phyloP scores from a whole-genome alignment of 2,797 vertebrate genomes.

The Eleutherodactylus coqui region DNA sequence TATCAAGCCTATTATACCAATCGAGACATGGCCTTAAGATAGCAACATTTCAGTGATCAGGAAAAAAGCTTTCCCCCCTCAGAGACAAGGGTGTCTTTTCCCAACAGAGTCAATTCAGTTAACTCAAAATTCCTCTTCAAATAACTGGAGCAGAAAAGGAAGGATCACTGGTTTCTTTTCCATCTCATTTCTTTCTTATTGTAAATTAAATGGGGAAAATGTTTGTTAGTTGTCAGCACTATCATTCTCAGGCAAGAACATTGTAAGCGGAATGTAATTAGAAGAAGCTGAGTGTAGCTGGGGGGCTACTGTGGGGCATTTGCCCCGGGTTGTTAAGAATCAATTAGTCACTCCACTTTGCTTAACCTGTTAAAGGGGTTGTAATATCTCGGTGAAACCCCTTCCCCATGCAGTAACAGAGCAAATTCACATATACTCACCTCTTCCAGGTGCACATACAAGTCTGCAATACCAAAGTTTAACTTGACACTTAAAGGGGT shows the following conservation, averaged over 20 bases:
- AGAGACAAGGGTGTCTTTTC: slow-evolving; percentile 62
- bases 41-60: slow-evolving; percentile 63
- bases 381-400: too few species aligned
- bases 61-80: slow-evolving; percentile 57
- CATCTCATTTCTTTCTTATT: background rate
- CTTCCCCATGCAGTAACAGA: too few species aligned
- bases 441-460: too few species aligned
- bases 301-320: background rate
- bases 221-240: background rate
- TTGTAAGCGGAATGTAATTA: background rate
- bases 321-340: background rate
- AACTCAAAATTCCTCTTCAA: slow-evolving; percentile 34
- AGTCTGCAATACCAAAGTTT: too few species aligned
- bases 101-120: slow-evolving; percentile 19
- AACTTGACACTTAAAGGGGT: too few species aligned
- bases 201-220: background rate
- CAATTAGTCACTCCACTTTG: background rate
- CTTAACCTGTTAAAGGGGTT: too few species aligned
- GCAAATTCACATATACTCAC: too few species aligned
- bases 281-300: background rate
- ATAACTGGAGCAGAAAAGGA: slow-evolving; percentile 38
- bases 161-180: too few species aligned
- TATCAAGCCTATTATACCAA: slow-evolving; percentile 69
- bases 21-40: slow-evolving; percentile 53
- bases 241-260: background rate